A percentile compares a stretch with the other conserved stretches of the same genome.
phyloP scores from a whole-genome alignment of 2,888 invertebrate genomes.

The Melieria crassipennis region DNA sequence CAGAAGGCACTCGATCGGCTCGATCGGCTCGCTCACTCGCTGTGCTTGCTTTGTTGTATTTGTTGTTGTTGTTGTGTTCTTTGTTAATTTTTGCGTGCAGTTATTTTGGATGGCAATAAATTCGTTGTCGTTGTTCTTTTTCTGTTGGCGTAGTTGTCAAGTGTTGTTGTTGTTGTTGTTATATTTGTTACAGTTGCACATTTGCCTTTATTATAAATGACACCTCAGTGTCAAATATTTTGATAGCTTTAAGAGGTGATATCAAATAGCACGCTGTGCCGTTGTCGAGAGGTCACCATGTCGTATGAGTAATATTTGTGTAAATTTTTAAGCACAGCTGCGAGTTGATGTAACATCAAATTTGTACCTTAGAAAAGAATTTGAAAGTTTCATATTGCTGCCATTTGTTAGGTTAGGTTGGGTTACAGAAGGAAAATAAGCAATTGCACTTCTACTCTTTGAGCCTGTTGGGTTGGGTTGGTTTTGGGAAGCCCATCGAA shows the following conservation, averaged over 20 bases:
- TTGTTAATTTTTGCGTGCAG: constrained; percentile 31
- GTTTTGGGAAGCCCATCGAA: too few relatives aligned
- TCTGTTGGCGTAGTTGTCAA: constrained; percentile 9
- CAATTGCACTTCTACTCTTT: too few relatives aligned
- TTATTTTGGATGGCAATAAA: constrained; percentile 23
- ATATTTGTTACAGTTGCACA: constrained; percentile 32
- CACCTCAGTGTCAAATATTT: constrained; percentile 48
- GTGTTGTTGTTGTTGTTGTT: constrained; percentile 23
- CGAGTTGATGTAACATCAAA: background rate
- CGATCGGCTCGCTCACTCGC: background rate
- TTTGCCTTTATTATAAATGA: constrained; percentile 47
- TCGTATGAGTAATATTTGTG: background rate
- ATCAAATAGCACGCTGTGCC: constrained; percentile 24
- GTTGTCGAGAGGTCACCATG: constrained; percentile 6
- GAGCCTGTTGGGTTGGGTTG: too few relatives aligned
- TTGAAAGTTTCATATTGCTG: constrained; percentile 8
- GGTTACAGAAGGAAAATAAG: background rate
- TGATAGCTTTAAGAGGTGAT: constrained; percentile 37
- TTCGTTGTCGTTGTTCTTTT: constrained; percentile 1
- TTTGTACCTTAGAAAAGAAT: background rate
- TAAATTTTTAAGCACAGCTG: too few relatives aligned
- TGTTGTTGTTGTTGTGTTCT: constrained; percentile 15
- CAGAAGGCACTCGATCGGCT: constrained; percentile 10
- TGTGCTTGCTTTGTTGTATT: background rate
- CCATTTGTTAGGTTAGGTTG: constrained; percentile 16